Evolutionary conservation across 2,113 vertebrate species (phyloP).

Genomic region (Megaptera novaeangliae): DNA sequence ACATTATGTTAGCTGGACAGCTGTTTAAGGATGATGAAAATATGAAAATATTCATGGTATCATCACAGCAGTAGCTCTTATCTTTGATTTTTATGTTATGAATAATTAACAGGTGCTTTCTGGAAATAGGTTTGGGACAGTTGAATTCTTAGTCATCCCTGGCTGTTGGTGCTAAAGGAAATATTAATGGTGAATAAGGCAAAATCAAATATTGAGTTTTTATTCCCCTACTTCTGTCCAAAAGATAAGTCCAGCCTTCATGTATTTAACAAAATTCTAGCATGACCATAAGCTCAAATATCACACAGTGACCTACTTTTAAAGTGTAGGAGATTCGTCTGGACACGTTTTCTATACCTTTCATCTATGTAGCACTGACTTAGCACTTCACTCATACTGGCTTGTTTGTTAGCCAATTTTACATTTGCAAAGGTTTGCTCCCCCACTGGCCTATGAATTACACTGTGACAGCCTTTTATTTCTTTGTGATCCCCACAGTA

Average conservation of each 20-base stretch:
- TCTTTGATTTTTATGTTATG: not conserved
- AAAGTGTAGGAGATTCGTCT: not conserved
- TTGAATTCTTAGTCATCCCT: not conserved
- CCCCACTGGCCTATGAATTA: not conserved
- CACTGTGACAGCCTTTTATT: not conserved
- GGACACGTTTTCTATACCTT: not conserved
- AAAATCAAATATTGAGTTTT: not conserved
- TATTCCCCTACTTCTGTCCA: not conserved
- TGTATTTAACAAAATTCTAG: not conserved
- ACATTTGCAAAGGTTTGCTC: not conserved
- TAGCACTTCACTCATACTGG: not conserved
- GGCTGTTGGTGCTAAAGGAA: not conserved
- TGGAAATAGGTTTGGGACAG: not conserved
- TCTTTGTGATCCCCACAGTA: not conserved
- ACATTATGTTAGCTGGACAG: not conserved
- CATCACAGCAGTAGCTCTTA: not conserved
- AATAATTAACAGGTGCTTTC: not conserved
- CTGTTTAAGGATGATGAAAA: not conserved
- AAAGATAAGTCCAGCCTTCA: not conserved
- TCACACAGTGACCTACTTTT: not conserved
- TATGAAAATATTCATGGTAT: not conserved
- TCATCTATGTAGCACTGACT: not conserved
- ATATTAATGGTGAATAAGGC: not conserved
- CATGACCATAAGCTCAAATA: not conserved
- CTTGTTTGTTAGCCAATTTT: not conserved